These are phyloP conservation scores for Drosophila bipectinata DNA, from an alignment of 1,140 invertebrate genomes.

Conservation along the genomic window DNA sequence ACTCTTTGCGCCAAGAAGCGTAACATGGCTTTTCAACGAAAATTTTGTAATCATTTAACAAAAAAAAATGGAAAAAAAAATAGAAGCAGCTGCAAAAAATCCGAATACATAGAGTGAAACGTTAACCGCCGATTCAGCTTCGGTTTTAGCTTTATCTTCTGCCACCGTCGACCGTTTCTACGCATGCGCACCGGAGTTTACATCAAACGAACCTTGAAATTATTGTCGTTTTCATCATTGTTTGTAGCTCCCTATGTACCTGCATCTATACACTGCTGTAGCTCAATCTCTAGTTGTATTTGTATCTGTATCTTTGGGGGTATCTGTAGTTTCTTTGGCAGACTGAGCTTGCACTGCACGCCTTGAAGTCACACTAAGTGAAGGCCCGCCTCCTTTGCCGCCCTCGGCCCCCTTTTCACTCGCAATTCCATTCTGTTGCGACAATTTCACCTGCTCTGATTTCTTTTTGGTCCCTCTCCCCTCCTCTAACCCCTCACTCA, in stretches of 20 bases:
- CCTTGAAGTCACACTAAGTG: conserved; percentile 64
- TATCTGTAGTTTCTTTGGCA: conserved; percentile 58
- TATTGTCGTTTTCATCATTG: conserved; percentile 83
- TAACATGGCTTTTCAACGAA: conserved; percentile 80
- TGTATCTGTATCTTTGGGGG: conserved; percentile 10
- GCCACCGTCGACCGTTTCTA: conserved; percentile 32
- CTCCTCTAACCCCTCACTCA: conserved; percentile 8
- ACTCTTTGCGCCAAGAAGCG: conserved; percentile 78
- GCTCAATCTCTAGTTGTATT: conserved; percentile 6
- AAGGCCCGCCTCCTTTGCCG: conserved; percentile 18
- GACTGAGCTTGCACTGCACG: conserved; percentile 39
- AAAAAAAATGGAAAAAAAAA: conserved; percentile 23
- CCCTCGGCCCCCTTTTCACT: conserved; percentile 1
- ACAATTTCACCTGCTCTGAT: conserved; percentile 79
- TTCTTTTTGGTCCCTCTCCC: conserved; percentile 54
- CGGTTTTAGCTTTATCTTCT: conserved; percentile 42
- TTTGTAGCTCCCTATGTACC: conserved; percentile 36
- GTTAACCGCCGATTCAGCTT: conserved; percentile 41
- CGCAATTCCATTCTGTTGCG: conserved; percentile 32
- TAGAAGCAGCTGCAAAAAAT: conserved; percentile 46
- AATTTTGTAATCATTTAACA: conserved; percentile 83
- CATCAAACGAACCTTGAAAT: conserved; percentile 84
- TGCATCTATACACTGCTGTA: conserved; percentile 15
- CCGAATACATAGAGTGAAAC: conserved; percentile 58
- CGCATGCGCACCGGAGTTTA: conserved; percentile 75